Base-by-base conservation (phyloP, 2,113 vertebrate genomes). In the Chunga burmeisteri region DNA sequence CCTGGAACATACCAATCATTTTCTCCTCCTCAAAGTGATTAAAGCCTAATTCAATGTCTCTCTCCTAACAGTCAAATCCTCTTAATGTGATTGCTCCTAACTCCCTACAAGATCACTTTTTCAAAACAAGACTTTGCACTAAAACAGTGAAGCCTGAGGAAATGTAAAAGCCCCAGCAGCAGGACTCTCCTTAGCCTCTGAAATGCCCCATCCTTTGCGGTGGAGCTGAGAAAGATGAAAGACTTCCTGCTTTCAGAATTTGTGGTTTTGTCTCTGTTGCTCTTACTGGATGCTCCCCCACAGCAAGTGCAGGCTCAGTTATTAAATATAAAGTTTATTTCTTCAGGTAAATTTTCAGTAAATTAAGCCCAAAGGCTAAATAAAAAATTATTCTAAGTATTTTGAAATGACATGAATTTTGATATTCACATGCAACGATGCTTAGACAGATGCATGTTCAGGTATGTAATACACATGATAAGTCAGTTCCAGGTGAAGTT, bases 391-490 rank as follows among this genome's bases (percentile, higher is more conserved):
- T 11, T 65, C 61, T 14, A 38, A 14, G 7, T 36, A 15, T 75
- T 93, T 75, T 44, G 61, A 82, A 75, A 87, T 40, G 0, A 56
- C 2, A 2, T 30, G 1, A 30, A 71, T 73, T 42, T 49, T 38
- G 22, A 38, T 25, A 46, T 6, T 59, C 65, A 22, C 32, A 5
- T 15, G 38, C 53, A 90, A 23, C 4, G 5, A 26, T 5, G 40
- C 36, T 79, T 19, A 71, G n/a, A 34, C 15, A 71, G 86, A 42
- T 5, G 23, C 26, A 9, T 0, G 9, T 49, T 38, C 32, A n/a
- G 12, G 32, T 66, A 8, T 29, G 77, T 32, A 38, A 46, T 11
- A 63, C 0, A 0, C 1, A 2, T 7, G 15, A 2, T 27, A 19
- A 92, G 29, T 11, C 3, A 0, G 34, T 42, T 92, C 46, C 22